phyloP scores from a whole-genome alignment of 2,113 vertebrate species.

The Pardalotus punctatus region DNA sequence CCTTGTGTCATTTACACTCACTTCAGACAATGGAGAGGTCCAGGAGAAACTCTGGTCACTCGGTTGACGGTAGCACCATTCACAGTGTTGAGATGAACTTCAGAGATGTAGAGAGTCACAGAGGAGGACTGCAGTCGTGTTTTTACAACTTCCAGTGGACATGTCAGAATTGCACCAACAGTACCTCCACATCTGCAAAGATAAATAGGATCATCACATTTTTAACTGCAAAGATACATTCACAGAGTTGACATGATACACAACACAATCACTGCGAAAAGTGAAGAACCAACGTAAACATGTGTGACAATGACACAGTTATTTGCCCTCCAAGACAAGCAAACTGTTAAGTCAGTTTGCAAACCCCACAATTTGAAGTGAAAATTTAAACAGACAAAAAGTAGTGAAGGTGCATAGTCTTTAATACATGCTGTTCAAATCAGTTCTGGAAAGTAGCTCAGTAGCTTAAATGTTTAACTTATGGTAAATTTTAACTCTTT shows the following conservation, averaged over 20 bases:
- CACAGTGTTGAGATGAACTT: constrained; percentile 92
- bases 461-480: constrained; percentile 32
- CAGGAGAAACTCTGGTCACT: constrained; percentile 86
- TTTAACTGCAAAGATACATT: not conserved
- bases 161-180: constrained; percentile 96
- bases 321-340: not conserved
- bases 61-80: constrained; percentile 85
- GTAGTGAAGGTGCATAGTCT: not conserved
- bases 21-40: constrained; percentile 96
- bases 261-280: not conserved
- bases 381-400: not conserved
- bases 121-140: constrained; percentile 95
- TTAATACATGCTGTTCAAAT: not conserved
- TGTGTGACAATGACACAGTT: not conserved
- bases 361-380: not conserved
- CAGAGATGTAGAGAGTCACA: constrained; percentile 91
- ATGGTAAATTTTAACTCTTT: not conserved
- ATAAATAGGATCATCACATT: not conserved
- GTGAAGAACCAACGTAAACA: not conserved
- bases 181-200: constrained; percentile 92
- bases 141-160: constrained; percentile 98
- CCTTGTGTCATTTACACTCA: constrained; percentile 62
- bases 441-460: not conserved
- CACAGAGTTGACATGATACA: not conserved
- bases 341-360: not conserved